A percentile compares a stretch with the other conserved stretches of the same genome.
Evolutionary conservation across 2,797 vertebrate species (phyloP).

Genomic region (Eurystomus glaucurus): DNA sequence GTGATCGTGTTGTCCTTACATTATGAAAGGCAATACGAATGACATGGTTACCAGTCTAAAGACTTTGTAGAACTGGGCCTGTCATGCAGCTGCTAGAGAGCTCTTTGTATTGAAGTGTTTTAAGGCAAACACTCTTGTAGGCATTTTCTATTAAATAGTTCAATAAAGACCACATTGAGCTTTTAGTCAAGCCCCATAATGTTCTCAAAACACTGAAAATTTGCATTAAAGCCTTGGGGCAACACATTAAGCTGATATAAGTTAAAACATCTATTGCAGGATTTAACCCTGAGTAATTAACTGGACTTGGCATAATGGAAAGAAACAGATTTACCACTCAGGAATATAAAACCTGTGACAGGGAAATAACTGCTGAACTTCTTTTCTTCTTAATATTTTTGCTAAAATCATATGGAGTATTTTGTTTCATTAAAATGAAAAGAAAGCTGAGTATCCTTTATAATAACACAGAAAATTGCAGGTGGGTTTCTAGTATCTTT

Average conservation of each 20-base stretch:
- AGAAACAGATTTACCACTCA: background rate
- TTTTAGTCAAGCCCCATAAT: background rate
- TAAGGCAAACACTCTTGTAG: constrained; percentile 35
- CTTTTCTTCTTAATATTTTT: background rate
- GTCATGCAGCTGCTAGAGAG: background rate
- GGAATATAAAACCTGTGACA: background rate
- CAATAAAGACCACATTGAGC: constrained; percentile 28
- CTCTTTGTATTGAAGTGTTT: constrained; percentile 15
- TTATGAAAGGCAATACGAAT: background rate
- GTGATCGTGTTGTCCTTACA: background rate
- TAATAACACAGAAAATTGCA: background rate
- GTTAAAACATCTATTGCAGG: background rate
- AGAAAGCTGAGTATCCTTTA: background rate
- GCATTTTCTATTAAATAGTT: constrained; percentile 45
- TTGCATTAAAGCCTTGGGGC: constrained; percentile 8
- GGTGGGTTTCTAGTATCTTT: background rate
- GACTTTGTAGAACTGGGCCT: background rate
- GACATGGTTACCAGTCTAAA: background rate
- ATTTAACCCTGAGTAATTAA: constrained; percentile 14
- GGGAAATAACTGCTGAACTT: background rate
- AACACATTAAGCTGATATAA: background rate
- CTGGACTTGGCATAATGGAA: background rate
- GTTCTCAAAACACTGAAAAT: constrained; percentile 41
- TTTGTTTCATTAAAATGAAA: background rate
- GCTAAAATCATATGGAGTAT: background rate